Percentiles rank a stretch among this genome's conserved stretches.
These are phyloP conservation scores for Orthosia cruda DNA, from an alignment of 2,888 invertebrate genomes.

Conservation along the genomic window DNA sequence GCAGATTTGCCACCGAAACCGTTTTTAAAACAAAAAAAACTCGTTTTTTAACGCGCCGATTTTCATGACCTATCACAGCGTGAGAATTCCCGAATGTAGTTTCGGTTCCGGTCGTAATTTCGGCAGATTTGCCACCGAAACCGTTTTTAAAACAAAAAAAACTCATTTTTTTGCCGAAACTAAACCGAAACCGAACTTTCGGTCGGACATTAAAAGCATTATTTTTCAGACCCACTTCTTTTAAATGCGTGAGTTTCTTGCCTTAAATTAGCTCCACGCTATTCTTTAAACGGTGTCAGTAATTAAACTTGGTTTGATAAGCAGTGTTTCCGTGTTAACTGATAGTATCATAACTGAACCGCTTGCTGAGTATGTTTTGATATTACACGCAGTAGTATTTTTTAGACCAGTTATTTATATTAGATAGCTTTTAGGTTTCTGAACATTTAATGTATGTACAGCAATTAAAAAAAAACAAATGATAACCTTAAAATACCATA, in stretches of 20 bases:
- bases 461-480: constrained; percentile 11
- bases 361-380: neutral
- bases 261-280: constrained; percentile 17
- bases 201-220: too few relatives aligned
- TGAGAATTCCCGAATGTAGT: too few relatives aligned
- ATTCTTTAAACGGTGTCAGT: constrained; percentile 24
- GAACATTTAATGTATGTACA: neutral
- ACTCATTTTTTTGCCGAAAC: too few relatives aligned
- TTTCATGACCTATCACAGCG: too few relatives aligned
- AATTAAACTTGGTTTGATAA: constrained; percentile 29
- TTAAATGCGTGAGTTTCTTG: constrained; percentile 12
- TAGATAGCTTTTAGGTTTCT: neutral
- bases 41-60: too few relatives aligned
- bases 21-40: too few relatives aligned
- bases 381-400: neutral
- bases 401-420: neutral
- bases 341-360: constrained; percentile 23
- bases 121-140: too few relatives aligned
- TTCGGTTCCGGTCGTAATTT: too few relatives aligned
- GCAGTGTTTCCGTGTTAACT: constrained; percentile 7
- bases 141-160: too few relatives aligned
- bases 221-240: constrained; percentile 16
- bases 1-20: too few relatives aligned
- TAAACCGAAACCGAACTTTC: too few relatives aligned
- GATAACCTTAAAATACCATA: neutral